Evolutionary conservation across 2,113 vertebrate genomes (phyloP).

Genomic region (Ciconia stormi): DNA sequence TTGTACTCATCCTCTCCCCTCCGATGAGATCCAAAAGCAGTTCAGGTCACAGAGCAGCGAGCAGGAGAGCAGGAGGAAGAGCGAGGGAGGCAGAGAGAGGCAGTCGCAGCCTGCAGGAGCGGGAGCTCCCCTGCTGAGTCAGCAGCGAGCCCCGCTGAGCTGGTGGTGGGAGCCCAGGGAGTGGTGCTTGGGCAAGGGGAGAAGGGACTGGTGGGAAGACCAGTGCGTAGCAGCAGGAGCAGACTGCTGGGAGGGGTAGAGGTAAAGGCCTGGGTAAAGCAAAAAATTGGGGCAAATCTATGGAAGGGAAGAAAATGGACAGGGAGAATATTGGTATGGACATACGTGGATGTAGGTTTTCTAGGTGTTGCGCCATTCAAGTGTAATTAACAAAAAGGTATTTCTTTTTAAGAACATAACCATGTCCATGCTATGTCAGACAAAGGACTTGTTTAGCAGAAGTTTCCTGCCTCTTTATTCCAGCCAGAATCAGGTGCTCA

Average conservation of each 20-base stretch:
- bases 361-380: background rate
- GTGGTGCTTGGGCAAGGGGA: background rate
- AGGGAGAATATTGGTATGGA: background rate
- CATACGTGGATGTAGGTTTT: accelerated
- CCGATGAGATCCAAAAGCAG: background rate
- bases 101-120: background rate
- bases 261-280: background rate
- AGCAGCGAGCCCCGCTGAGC: accelerated
- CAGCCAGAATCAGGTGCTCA: background rate
- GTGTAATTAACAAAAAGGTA: background rate
- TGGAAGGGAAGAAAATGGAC: background rate
- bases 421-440: background rate
- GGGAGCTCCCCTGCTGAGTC: background rate
- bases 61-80: background rate
- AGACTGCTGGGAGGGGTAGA: background rate
- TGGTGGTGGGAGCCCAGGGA: background rate
- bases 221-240: background rate
- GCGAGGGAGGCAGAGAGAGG: background rate
- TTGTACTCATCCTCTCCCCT: background rate
- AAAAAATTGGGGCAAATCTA: background rate
- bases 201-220: background rate
- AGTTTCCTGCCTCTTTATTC: background rate
- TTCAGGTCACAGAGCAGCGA: background rate
- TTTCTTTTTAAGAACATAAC: background rate
- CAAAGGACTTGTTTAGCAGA: background rate